A percentile compares a stretch with the other conserved stretches of the same genome.
Evolutionary conservation across 1,140 invertebrate species (phyloP).

Genomic region (Pogonognathellus flavescens): DNA sequence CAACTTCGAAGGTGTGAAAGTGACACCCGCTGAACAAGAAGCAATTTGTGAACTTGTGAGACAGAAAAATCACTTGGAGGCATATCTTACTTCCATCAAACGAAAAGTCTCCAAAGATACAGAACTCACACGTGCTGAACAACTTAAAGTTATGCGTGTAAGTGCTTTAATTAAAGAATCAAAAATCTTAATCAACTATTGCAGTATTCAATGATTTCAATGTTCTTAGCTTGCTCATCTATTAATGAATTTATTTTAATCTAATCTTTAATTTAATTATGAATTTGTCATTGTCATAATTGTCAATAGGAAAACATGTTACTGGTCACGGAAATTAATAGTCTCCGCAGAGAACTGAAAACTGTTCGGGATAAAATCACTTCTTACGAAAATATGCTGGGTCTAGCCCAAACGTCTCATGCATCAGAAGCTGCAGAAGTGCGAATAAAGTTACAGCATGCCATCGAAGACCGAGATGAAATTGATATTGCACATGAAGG

Average conservation of each 20-base stretch:
- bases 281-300: no score
- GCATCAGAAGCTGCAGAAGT: constrained; percentile 61
- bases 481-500: constrained; percentile 57
- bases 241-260: no score
- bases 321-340: constrained; percentile 82
- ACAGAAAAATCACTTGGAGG: constrained; percentile 84
- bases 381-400: constrained; percentile 80
- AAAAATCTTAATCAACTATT: no score
- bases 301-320: constrained; percentile 84
- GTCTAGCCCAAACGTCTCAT: constrained; percentile 70
- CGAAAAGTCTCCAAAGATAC: constrained; percentile 73
- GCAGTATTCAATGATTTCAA: no score
- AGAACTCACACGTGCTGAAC: constrained; percentile 71
- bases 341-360: constrained; percentile 78
- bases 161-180: no score
- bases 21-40: constrained; percentile 74
- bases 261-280: no score
- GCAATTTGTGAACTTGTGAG: constrained; percentile 69
- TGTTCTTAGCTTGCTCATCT: no score
- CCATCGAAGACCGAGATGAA: constrained; percentile 62
- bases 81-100: constrained; percentile 77
- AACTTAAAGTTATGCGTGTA: constrained; percentile 73
- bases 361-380: constrained; percentile 75
- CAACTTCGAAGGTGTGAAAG: constrained; percentile 77
- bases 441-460: constrained; percentile 57